Percentiles rank a stretch among this genome's conserved stretches.
phyloP scores from a whole-genome alignment of 1,140 invertebrate species.

The Pomacea maculata region DNA sequence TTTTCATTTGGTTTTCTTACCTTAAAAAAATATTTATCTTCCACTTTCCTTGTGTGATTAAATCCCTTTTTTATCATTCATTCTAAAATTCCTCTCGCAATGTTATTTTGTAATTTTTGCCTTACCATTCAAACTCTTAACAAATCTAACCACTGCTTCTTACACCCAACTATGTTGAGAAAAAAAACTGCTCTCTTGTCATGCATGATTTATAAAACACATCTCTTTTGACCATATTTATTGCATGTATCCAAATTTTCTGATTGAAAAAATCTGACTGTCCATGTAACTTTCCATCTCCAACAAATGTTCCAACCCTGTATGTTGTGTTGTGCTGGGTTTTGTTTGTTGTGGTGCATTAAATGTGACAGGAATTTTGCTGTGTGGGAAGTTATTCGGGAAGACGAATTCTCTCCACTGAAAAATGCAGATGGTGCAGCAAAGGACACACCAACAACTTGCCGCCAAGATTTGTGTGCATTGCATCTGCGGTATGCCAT shows the following conservation, averaged over 20 bases:
- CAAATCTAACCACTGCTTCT: too few relatives aligned
- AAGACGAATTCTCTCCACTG: constrained; percentile 95
- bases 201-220: too few relatives aligned
- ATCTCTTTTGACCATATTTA: too few relatives aligned
- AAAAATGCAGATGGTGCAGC: constrained; percentile 90
- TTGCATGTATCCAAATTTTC: too few relatives aligned
- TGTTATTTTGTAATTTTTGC: background rate
- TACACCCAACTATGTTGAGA: too few relatives aligned
- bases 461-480: constrained; percentile 79
- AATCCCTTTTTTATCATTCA: background rate
- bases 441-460: constrained; percentile 91
- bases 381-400: constrained; percentile 90
- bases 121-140: too few relatives aligned
- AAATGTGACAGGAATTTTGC: constrained; percentile 77
- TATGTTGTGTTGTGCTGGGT: constrained; percentile 29
- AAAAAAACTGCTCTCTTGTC: too few relatives aligned
- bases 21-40: too few relatives aligned
- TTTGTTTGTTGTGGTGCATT: constrained; percentile 51
- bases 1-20: background rate
- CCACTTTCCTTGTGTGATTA: background rate
- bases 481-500: constrained; percentile 87
- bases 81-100: background rate
- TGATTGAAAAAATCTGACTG: too few relatives aligned
- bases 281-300: background rate
- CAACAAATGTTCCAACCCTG: background rate